Conservation (phyloP, 2,797 vertebrate genomes). For the Myotis myotis region DNA sequence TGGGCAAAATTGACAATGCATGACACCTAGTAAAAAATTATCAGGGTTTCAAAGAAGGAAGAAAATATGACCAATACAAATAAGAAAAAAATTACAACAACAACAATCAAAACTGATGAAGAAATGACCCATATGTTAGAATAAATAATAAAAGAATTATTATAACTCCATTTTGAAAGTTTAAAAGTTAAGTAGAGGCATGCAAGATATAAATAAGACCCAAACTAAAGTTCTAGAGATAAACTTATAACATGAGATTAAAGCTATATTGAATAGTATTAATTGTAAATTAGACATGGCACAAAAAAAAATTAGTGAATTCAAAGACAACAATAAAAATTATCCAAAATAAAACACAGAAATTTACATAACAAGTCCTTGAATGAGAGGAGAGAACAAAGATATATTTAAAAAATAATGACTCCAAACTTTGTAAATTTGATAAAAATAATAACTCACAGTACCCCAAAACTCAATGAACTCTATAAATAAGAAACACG, state of each 20-base stretch:
- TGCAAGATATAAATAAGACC: neutral
- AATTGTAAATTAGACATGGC: neutral
- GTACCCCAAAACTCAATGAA: neutral
- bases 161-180: neutral
- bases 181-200: neutral
- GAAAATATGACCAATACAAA: neutral
- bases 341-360: neutral
- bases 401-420: neutral
- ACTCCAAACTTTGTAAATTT: neutral
- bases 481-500: neutral
- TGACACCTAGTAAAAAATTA: neutral
- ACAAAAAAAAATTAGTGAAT: conserved; percentile 12
- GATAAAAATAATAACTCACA: neutral
- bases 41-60: neutral
- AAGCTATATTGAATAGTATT: neutral
- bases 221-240: neutral
- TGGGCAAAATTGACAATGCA: neutral
- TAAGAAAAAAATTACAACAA: neutral
- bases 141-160: neutral
- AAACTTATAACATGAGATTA: neutral
- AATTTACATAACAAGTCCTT: neutral
- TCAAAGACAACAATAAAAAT: neutral
- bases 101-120: neutral
- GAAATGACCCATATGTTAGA: neutral
- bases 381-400: neutral